These are phyloP conservation scores for Heteromyza rotundicornis DNA, from an alignment of 2,888 invertebrate species.

Conservation along the genomic window DNA sequence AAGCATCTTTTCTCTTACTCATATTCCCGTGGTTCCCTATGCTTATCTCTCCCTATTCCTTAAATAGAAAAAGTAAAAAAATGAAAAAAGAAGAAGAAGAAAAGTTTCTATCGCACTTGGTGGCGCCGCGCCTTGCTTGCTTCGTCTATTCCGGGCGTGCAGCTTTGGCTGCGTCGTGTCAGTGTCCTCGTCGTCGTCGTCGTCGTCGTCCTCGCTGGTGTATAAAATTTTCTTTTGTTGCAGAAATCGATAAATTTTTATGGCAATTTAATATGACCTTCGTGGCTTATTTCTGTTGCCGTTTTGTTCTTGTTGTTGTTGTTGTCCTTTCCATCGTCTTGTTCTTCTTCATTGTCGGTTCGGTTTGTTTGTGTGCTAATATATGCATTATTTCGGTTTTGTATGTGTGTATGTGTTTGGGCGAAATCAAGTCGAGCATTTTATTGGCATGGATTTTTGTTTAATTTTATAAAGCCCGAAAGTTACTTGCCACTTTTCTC, in stretches of 20 bases:
- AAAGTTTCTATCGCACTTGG: background rate
- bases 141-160: slow-evolving; percentile 7
- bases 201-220: no score
- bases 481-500: no score
- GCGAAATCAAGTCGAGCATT: background rate
- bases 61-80: no score
- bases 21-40: background rate
- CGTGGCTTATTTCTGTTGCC: slow-evolving; percentile 44
- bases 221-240: slow-evolving; percentile 41
- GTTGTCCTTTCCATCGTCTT: slow-evolving; percentile 19
- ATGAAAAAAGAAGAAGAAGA: no score
- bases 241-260: slow-evolving; percentile 59
- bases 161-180: slow-evolving; percentile 26
- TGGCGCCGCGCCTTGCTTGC: slow-evolving; percentile 5
- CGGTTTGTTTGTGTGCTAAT: background rate
- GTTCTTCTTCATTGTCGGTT: background rate
- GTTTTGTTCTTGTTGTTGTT: slow-evolving; percentile 19
- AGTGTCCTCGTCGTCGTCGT: slow-evolving; percentile 47
- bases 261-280: slow-evolving; percentile 61
- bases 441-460: background rate
- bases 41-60: no score
- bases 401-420: background rate
- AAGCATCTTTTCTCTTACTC: no score
- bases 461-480: background rate
- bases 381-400: background rate